phyloP scores from a whole-genome alignment of 2,797 vertebrate genomes.

The Sebastes kiyomatsui region DNA sequence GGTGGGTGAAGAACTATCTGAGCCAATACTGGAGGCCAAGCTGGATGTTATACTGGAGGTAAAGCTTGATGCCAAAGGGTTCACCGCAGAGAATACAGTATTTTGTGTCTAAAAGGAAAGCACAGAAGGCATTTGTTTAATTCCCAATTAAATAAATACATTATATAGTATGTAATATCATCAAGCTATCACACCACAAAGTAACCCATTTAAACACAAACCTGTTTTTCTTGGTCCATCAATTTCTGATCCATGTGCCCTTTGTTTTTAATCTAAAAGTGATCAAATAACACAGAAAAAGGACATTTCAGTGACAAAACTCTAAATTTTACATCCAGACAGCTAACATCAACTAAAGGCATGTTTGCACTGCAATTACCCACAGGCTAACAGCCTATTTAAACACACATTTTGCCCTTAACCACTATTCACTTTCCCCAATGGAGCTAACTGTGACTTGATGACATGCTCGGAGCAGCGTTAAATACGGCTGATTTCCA shows the following conservation, averaged over 20 bases:
- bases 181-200: not conserved
- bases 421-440: not conserved
- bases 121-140: not conserved
- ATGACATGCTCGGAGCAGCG: not conserved
- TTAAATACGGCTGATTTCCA: not conserved
- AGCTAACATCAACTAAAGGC: not conserved
- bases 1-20: constrained; percentile 91
- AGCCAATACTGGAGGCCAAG: constrained; percentile 91
- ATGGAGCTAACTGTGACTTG: not conserved
- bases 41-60: constrained; percentile 92
- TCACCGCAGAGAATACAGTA: constrained; percentile 86
- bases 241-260: constrained; percentile 84
- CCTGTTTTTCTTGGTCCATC: constrained; percentile 90
- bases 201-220: constrained; percentile 47
- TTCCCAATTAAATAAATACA: not conserved
- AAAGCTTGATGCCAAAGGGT: constrained; percentile 88
- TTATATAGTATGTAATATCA: not conserved
- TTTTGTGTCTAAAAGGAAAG: constrained; percentile 83
- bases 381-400: not conserved
- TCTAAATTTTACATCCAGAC: not conserved
- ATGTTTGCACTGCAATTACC: not conserved
- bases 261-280: constrained; percentile 87
- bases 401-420: not conserved
- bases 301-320: constrained; percentile 26
- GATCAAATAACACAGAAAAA: constrained; percentile 41